Conservation (phyloP, 1,140 invertebrate genomes). For the Lordiphosa stackelbergi region DNA sequence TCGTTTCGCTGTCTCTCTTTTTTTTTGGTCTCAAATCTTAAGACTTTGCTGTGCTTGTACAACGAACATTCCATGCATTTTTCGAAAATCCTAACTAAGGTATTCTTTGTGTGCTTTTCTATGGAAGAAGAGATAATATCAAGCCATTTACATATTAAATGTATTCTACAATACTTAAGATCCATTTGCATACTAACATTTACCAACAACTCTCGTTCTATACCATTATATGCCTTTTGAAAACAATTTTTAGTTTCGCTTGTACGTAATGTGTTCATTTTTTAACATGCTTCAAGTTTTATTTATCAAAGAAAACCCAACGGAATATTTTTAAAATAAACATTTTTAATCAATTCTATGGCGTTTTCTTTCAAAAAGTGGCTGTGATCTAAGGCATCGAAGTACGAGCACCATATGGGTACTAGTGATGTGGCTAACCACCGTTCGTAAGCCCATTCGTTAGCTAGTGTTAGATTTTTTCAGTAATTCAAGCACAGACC, state of each 20-base stretch:
- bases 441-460: no score
- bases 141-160: slow-evolving; percentile 33
- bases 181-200: slow-evolving; percentile 1
- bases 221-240: neutral
- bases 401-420: no score
- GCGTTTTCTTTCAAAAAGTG: no score
- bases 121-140: slow-evolving; percentile 20
- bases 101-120: slow-evolving; percentile 47
- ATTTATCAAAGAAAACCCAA: slow-evolving; percentile 36
- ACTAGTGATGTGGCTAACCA: no score
- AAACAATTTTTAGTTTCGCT: slow-evolving; percentile 6
- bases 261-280: slow-evolving; percentile 51
- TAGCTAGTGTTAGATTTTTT: no score
- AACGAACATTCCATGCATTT: slow-evolving; percentile 70
- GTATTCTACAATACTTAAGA: slow-evolving; percentile 30
- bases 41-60: slow-evolving; percentile 42
- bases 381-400: no score
- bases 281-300: slow-evolving; percentile 28
- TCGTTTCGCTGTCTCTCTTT: slow-evolving; percentile 2
- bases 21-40: slow-evolving; percentile 58
- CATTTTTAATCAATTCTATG: slow-evolving; percentile 26
- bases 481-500: no score
- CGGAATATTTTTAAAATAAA: slow-evolving; percentile 42
- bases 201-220: slow-evolving; percentile 2
- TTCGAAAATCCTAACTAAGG: slow-evolving; percentile 15